Evolutionary conservation across 2,113 vertebrate genomes (phyloP), one percentile per base, ranked within the genome.

Genomic region (Lontra canadensis): DNA sequence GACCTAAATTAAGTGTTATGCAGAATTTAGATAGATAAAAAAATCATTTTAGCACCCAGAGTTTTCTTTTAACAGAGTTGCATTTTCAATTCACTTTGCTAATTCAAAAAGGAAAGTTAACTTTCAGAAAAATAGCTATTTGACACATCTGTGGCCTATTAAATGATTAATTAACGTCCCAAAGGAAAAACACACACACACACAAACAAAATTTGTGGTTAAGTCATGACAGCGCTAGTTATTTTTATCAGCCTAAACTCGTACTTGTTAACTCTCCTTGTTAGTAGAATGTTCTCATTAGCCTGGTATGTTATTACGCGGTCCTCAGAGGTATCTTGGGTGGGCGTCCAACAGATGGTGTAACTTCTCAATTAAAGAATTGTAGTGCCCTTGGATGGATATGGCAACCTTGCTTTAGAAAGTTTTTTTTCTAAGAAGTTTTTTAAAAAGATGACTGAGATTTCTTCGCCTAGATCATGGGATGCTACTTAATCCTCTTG

Each of bases 281-380:
- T 97, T 97, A 93, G 78, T 20, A 87, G 94, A 95, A 42, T 88
- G 84, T 92, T 89, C 94, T 98, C 96, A 97, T 95, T 97, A 97
- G 88, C 57, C n/a, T 95, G 91, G 97, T 96, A 97, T 93, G 96
- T 29, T 90, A 94, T 97, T 94, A 96, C 34, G 1, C 3, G 65
- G 69, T 81, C 63, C 80, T 95, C 80, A 63, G 76, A 85, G 73
- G 88, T 86, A 89, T 91, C 49, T 52, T 1, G 14, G 65, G 88
- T 97, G 88, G 90, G 81, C 1, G 4, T 69, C 84, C 47, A 96
- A 74, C 52, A 84, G 49, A 90, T 94, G 94, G 95, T 57, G 69
- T 90, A 95, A 96, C 74, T 83, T 67, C 44, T 74, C 73, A n/a
- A 11, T 94, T 98, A 95, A 69, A 21, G 65, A 90, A 96, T 55